Base-by-base conservation (phyloP, 2,797 vertebrate genomes). In the Catostomus latipinnis region DNA sequence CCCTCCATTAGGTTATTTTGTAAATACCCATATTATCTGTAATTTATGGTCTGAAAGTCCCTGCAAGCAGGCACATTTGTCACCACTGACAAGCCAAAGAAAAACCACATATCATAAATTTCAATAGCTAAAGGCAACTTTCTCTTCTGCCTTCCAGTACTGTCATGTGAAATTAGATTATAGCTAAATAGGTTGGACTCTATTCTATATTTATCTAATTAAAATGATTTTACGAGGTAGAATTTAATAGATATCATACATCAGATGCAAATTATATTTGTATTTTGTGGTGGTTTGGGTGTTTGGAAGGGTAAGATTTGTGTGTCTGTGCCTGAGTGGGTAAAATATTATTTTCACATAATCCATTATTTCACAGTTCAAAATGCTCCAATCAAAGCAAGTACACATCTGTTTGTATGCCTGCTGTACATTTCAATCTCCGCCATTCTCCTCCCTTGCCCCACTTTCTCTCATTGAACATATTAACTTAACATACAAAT, bases 1-100 rank as follows among this genome's bases (percentile, higher is more conserved):
- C 49, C 86, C 76, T 84, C 76, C 80, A 85, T 84, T 84, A 87
- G 82, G 82, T 85, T 84, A 84, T 73, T 77, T 80, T 84, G 71
- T 81, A 82, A 87, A 78, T 77, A 76, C 77, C 83, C 67, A 70
- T 82, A 81, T 87, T 82, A 76, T 86, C 75, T 83, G 80, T 86
- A 86, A 88, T 84, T 86, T 80, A 85, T 87, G 74, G 79, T 82
- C 81, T 80, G 63, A 78, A 74, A 74, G 81, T 71, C 71, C 67
- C 67, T 75, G 67, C 70, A 78, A 80, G 80, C 76, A 78, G 58
- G 22, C 67, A 78, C 86, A 85, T 85, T 83, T 81, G 82, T 87
- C 84, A 82, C 52, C 60, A 69, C 52, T 84, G 82, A 85, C 86
- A 85, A 82, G 56, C 73, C 74, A 68, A 71, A 61, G 78, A 69